Conservation (phyloP, 2,797 vertebrate genomes). For the Hyperoplus lanceolatus region DNA sequence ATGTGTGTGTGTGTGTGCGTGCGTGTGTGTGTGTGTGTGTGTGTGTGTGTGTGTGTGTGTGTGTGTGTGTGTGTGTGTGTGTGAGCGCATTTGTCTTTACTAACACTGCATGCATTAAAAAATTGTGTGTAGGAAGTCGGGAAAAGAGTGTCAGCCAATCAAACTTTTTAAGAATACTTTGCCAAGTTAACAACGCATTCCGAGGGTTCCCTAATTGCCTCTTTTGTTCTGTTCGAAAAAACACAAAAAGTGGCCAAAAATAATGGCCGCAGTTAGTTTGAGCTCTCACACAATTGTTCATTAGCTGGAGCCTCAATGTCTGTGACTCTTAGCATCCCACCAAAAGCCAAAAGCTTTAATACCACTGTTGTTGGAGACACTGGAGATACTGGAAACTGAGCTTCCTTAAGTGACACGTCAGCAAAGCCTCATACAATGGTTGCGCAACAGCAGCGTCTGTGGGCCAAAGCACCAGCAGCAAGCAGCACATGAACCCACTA, state of each 20-base stretch:
- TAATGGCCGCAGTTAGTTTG: conserved; percentile 62
- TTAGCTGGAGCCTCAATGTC: conserved; percentile 78
- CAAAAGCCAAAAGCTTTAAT: conserved; percentile 53
- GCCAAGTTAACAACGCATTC: conserved; percentile 55
- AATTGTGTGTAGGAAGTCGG: conserved; percentile 45
- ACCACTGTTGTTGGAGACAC: conserved; percentile 71
- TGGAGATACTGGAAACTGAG: conserved; percentile 77
- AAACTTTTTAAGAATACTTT: conserved; percentile 59
- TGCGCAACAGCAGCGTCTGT: conserved; percentile 66
- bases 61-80: neutral
- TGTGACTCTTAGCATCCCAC: conserved; percentile 73
- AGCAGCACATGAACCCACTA: conserved; percentile 40
- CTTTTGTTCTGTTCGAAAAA: conserved; percentile 74
- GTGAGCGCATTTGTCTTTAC: conserved; percentile 7
- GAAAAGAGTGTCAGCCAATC: conserved; percentile 63
- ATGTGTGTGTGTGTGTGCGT: conserved; percentile 5
- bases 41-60: conserved; percentile 24
- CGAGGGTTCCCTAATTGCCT: conserved; percentile 59
- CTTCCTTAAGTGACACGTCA: conserved; percentile 77
- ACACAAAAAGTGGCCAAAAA: conserved; percentile 69
- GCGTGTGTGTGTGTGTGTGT: conserved; percentile 30
- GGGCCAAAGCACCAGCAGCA: conserved; percentile 69
- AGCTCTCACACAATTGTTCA: conserved; percentile 77
- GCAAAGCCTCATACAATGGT: conserved; percentile 65
- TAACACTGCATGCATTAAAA: conserved; percentile 45